A percentile compares a stretch with the other conserved stretches of the same genome.
Conservation (phyloP, 1,140 invertebrate species). For the Anoplophora glabripennis region DNA sequence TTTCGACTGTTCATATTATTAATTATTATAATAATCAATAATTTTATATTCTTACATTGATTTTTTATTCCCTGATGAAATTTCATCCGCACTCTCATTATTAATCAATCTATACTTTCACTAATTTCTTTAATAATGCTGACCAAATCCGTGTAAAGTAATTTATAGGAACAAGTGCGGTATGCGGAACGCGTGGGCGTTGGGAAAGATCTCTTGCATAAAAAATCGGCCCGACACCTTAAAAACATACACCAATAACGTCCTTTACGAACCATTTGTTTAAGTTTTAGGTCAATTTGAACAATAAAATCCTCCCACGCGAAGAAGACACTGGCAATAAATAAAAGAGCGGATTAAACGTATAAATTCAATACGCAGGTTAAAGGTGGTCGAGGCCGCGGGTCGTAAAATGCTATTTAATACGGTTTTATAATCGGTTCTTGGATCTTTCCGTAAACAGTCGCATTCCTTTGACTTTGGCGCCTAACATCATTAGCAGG, state of each 20-base stretch:
- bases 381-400: slow-evolving; percentile 20
- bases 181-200: slow-evolving; percentile 13
- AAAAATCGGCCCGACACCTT: neutral
- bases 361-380: slow-evolving; percentile 27
- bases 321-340: slow-evolving; percentile 24
- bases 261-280: slow-evolving; percentile 20
- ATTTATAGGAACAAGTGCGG: slow-evolving; percentile 11
- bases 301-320: slow-evolving; percentile 29
- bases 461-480: too few relatives aligned
- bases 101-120: too few relatives aligned
- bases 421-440: slow-evolving; percentile 17
- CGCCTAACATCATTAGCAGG: too few relatives aligned
- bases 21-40: too few relatives aligned
- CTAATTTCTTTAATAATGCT: too few relatives aligned
- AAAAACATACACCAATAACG: slow-evolving; percentile 2
- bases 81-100: too few relatives aligned
- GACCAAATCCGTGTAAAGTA: slow-evolving; percentile 10
- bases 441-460: too few relatives aligned
- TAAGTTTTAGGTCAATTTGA: slow-evolving; percentile 29
- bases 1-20: too few relatives aligned
- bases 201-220: neutral
- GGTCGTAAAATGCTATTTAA: slow-evolving; percentile 26
- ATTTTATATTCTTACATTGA: too few relatives aligned
- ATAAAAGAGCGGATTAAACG: slow-evolving; percentile 24
- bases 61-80: too few relatives aligned